Evolutionary conservation across 2,888 invertebrate genomes (phyloP).

Genomic region (Abscondita cerata): DNA sequence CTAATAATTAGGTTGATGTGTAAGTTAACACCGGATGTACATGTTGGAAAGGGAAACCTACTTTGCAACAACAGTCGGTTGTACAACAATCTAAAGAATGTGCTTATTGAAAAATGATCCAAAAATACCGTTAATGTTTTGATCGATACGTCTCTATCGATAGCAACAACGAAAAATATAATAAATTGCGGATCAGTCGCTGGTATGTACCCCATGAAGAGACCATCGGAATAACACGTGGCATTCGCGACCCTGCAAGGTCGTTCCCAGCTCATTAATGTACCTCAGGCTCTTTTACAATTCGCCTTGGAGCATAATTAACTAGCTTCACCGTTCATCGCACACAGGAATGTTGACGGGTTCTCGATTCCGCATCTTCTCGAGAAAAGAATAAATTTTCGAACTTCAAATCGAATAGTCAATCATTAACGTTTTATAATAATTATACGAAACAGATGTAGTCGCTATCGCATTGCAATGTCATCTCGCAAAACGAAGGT

Average conservation of each 20-base stretch:
- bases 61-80: slow-evolving; percentile 12
- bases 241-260: slow-evolving; percentile 62
- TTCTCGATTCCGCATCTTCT: slow-evolving; percentile 1
- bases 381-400: not conserved
- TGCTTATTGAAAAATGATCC: slow-evolving; percentile 26
- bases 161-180: slow-evolving; percentile 17
- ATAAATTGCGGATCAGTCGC: slow-evolving; percentile 16
- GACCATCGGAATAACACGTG: slow-evolving; percentile 31
- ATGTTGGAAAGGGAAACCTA: slow-evolving; percentile 13
- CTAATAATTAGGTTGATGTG: slow-evolving; percentile 13
- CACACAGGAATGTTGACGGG: slow-evolving; percentile 61
- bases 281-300: slow-evolving; percentile 46
- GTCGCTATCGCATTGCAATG: too few species aligned
- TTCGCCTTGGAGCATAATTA: slow-evolving; percentile 32
- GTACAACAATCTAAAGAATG: slow-evolving; percentile 21
- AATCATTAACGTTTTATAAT: slow-evolving; percentile 57
- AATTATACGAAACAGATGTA: not conserved
- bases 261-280: slow-evolving; percentile 54
- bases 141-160: slow-evolving; percentile 23
- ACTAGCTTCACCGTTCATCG: slow-evolving; percentile 56
- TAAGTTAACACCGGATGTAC: slow-evolving; percentile 14
- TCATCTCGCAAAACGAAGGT: too few species aligned
- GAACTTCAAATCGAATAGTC: not conserved
- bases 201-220: slow-evolving; percentile 22
- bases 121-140: slow-evolving; percentile 27